Conservation (phyloP, 2,113 vertebrate species). For the Edolisoma coerulescens region DNA sequence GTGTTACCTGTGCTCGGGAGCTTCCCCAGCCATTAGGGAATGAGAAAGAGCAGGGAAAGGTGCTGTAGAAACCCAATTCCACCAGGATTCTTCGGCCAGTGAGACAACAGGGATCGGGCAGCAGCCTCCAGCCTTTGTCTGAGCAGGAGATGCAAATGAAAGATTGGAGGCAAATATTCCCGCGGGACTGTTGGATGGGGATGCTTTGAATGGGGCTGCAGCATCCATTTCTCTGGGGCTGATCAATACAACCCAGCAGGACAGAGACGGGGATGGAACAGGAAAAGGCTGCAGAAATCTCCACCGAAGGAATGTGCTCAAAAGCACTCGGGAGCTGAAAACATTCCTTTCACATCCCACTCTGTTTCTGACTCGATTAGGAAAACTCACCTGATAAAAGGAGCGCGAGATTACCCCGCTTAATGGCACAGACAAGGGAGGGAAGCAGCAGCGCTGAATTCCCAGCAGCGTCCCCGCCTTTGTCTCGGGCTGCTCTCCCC, state of each 20-base stretch:
- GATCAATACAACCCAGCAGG: accelerated
- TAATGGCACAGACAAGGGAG: neutral
- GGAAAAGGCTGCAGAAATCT: neutral
- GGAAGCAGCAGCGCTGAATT: neutral
- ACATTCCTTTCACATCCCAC: neutral
- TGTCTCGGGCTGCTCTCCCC: neutral
- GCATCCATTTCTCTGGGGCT: neutral
- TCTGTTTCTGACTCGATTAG: neutral
- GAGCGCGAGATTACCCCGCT: neutral
- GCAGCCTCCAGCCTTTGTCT: neutral
- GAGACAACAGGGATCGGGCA: neutral
- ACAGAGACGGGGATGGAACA: neutral
- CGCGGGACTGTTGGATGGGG: neutral
- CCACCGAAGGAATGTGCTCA: neutral
- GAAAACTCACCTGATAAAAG: neutral
- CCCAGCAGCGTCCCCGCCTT: neutral
- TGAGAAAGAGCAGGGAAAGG: neutral
- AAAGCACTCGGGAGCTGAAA: neutral
- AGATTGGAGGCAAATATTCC: neutral
- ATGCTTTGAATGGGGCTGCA: neutral
- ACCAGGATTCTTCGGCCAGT: neutral
- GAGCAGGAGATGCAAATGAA: neutral
- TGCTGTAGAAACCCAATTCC: neutral
- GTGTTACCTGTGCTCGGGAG: neutral
- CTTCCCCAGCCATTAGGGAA: neutral